Evolutionary conservation across 2,888 invertebrate species (phyloP).

Genomic region (Ischnura elegans): DNA sequence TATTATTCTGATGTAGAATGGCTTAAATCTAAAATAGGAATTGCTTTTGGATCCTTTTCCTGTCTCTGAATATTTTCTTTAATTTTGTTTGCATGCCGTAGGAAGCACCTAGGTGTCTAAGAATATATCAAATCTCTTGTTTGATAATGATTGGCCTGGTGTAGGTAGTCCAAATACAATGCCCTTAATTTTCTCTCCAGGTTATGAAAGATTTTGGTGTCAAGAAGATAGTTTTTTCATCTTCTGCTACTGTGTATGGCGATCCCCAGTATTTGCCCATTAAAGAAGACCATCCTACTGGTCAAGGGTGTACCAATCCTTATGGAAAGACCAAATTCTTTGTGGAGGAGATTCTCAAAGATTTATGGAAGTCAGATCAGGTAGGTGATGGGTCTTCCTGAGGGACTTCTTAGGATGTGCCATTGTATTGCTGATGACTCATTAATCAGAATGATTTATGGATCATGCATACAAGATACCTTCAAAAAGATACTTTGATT

Average conservation of each 20-base stretch:
- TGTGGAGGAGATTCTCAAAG: constrained; percentile 95
- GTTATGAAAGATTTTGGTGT: constrained; percentile 88
- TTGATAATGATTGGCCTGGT: too few relatives aligned
- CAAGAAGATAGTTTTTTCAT: constrained; percentile 90
- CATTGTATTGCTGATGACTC: too few relatives aligned
- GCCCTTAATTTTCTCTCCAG: constrained; percentile 77
- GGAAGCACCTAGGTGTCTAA: too few relatives aligned
- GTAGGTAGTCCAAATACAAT: too few relatives aligned
- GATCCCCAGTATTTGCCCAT: constrained; percentile 90
- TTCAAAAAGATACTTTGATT: not conserved
- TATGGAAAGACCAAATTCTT: constrained; percentile 97
- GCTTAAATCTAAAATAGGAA: too few relatives aligned
- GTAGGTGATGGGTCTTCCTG: constrained; percentile 78
- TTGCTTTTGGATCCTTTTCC: too few relatives aligned
- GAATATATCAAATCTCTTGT: too few relatives aligned
- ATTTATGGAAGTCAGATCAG: constrained; percentile 88
- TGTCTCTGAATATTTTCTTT: too few relatives aligned
- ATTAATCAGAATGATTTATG: too few relatives aligned
- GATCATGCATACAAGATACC: constrained; percentile 17
- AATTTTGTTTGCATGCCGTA: too few relatives aligned
- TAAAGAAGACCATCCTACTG: constrained; percentile 90
- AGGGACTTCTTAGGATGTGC: too few relatives aligned
- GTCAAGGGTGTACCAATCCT: constrained; percentile 91
- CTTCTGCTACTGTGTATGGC: constrained; percentile 97
- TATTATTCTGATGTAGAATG: too few relatives aligned